Percentiles rank a stretch among this genome's conserved stretches.
Evolutionary conservation across 1,140 invertebrate genomes (phyloP).

Genomic region (Apis mellifera): DNA sequence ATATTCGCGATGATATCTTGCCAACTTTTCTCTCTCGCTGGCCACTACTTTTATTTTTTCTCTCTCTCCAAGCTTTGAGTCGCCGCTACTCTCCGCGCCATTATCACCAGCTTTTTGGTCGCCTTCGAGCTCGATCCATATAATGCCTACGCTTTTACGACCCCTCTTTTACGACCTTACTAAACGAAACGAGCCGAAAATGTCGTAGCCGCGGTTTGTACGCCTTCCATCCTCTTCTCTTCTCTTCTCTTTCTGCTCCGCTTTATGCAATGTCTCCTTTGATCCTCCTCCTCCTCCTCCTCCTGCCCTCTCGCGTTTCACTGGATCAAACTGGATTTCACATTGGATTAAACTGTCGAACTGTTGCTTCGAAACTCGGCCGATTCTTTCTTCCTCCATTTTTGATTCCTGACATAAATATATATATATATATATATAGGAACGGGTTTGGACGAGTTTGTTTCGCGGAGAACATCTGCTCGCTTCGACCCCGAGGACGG

Average conservation of each 20-base stretch:
- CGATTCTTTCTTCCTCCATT: neutral
- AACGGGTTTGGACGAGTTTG: neutral
- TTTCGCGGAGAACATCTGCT: neutral
- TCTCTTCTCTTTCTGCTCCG: neutral
- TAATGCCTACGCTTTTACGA: conserved; percentile 28
- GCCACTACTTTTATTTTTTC: too few relatives aligned
- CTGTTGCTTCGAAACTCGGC: conserved; percentile 19
- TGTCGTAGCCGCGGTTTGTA: conserved; percentile 18
- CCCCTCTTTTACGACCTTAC: neutral
- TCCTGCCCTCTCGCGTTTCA: neutral
- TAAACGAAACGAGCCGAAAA: conserved; percentile 31
- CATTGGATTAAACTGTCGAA: conserved; percentile 6
- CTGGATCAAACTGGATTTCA: conserved; percentile 1
- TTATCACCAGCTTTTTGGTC: conserved; percentile 39
- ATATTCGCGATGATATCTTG: too few relatives aligned
- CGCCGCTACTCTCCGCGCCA: neutral
- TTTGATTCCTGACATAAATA: neutral
- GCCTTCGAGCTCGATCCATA: conserved; percentile 29
- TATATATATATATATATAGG: too few relatives aligned
- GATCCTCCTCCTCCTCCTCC: conserved; percentile 2
- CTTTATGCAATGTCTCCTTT: conserved; percentile 36
- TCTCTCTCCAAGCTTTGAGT: neutral
- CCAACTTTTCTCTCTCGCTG: too few relatives aligned
- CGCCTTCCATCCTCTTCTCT: neutral
- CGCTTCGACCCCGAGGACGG: neutral